These are phyloP conservation scores for Megastigmus dorsalis DNA, from an alignment of 2,888 invertebrate genomes.

Conservation along the genomic window DNA sequence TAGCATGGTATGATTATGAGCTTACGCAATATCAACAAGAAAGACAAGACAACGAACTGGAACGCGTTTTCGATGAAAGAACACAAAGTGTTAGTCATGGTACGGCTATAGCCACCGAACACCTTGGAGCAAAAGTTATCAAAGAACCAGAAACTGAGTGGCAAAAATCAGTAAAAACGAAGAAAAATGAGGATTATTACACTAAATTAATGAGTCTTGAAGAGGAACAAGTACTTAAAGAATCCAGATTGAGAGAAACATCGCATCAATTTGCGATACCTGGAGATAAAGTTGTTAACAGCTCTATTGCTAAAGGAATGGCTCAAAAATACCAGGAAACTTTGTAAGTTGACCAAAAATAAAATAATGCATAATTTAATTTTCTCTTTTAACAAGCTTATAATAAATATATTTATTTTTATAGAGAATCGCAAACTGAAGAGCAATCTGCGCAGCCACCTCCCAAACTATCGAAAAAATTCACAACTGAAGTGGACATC, in stretches of 20 bases:
- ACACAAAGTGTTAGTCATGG: constrained; percentile 82
- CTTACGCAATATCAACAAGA: constrained; percentile 89
- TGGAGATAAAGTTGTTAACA: constrained; percentile 86
- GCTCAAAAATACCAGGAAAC: constrained; percentile 89
- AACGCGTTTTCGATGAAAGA: constrained; percentile 91
- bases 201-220: constrained; percentile 88
- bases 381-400: constrained; percentile 17
- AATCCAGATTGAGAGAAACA: constrained; percentile 85
- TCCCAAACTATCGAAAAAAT: constrained; percentile 71
- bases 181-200: constrained; percentile 90
- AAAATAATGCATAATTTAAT: background rate
- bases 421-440: constrained; percentile 80
- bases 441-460: constrained; percentile 72
- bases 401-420: constrained; percentile 15
- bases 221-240: constrained; percentile 89
- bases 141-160: constrained; percentile 88
- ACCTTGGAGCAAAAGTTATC: constrained; percentile 77
- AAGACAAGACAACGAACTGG: constrained; percentile 88
- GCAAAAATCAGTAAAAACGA: constrained; percentile 88
- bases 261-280: constrained; percentile 90
- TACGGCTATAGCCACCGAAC: constrained; percentile 77
- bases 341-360: constrained; percentile 81
- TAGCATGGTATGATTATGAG: constrained; percentile 95
- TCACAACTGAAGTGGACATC: constrained; percentile 69
- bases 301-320: constrained; percentile 89